Conservation (phyloP, 1,140 invertebrate species). For the Musca vetustissima region DNA sequence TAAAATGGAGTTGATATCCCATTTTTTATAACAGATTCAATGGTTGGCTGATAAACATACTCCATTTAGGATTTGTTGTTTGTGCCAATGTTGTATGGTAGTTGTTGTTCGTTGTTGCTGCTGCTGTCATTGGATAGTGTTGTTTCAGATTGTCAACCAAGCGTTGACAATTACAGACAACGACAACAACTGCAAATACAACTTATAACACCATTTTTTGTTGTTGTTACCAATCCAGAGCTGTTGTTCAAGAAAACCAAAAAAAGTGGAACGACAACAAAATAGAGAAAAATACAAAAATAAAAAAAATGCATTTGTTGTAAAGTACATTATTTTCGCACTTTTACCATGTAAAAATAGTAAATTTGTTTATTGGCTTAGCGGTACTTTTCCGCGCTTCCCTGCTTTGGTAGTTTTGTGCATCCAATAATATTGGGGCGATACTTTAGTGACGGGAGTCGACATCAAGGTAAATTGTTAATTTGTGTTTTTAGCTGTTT, state of each 20-base stretch:
- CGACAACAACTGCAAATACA: neutral
- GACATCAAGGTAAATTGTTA: constrained; percentile 21
- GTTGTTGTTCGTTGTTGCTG: too few relatives aligned
- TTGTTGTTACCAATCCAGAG: constrained; percentile 1
- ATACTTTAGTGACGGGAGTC: too few relatives aligned
- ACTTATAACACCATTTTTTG: neutral
- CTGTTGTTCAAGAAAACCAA: neutral
- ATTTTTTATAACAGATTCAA: neutral
- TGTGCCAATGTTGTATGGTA: neutral
- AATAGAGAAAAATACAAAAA: constrained; percentile 1
- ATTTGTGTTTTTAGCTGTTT: constrained; percentile 35
- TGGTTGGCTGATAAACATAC: constrained; percentile 6
- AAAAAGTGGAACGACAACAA: neutral
- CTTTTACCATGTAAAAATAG: constrained; percentile 12
- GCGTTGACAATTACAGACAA: too few relatives aligned
- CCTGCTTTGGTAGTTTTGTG: too few relatives aligned
- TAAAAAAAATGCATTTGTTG: constrained; percentile 22
- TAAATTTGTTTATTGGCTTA: too few relatives aligned
- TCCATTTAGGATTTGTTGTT: constrained; percentile 9
- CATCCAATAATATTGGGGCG: too few relatives aligned
- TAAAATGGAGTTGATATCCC: neutral
- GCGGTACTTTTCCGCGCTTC: too few relatives aligned
- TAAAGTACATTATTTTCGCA: constrained; percentile 25
- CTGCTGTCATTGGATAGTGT: neutral
- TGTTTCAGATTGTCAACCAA: too few relatives aligned